These are phyloP conservation scores for Sapajus apella DNA, from an alignment of 2,113 vertebrate genomes.

Conservation along the genomic window DNA sequence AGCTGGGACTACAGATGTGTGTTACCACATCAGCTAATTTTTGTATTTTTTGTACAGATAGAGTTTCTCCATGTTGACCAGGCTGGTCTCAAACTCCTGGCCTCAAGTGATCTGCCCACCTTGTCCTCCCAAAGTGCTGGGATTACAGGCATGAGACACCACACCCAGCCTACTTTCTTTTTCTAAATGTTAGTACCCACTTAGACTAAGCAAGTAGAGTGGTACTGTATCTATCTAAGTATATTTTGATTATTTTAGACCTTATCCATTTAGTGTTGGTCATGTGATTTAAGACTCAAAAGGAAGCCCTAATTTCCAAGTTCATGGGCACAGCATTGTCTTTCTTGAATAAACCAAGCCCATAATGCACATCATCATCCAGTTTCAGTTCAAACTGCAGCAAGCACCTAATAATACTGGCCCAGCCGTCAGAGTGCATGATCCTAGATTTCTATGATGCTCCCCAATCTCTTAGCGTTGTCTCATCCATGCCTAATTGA, in stretches of 20 bases:
- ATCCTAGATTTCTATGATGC: background rate
- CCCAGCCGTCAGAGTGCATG: background rate
- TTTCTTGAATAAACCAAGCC: background rate
- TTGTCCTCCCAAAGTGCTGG: no score
- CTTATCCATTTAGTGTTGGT: background rate
- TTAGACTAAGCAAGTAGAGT: background rate
- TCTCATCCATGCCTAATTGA: conserved; percentile 14
- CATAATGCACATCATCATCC: background rate
- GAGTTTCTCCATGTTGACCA: no score
- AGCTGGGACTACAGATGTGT: no score
- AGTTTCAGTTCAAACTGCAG: background rate
- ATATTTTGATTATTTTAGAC: background rate
- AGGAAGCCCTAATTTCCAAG: conserved; percentile 1
- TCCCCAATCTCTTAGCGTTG: background rate
- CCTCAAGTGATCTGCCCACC: no score
- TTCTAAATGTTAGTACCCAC: background rate
- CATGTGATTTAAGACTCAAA: background rate
- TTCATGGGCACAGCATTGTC: background rate
- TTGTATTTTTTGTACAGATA: no score
- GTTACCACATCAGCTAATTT: no score
- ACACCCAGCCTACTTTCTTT: background rate
- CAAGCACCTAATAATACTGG: background rate
- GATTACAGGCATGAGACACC: no score
- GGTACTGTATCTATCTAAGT: background rate
- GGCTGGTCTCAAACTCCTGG: no score